Evolutionary conservation across 2,113 vertebrate genomes (phyloP).

Genomic region (Halcyon malimbica): DNA sequence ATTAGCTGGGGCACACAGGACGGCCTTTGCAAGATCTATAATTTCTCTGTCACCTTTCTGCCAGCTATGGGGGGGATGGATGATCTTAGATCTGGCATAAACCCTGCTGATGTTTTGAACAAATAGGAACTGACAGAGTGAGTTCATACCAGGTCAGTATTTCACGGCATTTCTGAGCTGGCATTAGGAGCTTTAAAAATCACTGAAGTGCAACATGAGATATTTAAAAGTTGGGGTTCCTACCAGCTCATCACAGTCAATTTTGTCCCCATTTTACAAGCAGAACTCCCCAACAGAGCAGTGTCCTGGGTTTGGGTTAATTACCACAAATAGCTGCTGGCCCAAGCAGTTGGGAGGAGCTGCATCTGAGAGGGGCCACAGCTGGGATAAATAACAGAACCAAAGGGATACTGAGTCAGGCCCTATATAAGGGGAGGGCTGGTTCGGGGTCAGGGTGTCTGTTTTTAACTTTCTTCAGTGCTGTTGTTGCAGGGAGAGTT

Average conservation of each 20-base stretch:
- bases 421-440: too few species aligned
- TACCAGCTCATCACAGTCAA: not conserved
- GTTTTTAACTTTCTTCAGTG: too few species aligned
- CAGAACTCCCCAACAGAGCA: not conserved
- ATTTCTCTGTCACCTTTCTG: not conserved
- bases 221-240: not conserved
- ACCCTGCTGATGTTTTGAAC: not conserved
- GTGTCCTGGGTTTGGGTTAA: too few species aligned
- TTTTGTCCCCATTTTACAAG: not conserved
- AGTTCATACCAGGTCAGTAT: not conserved
- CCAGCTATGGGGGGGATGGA: not conserved
- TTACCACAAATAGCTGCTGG: too few species aligned
- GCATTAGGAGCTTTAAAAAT: not conserved
- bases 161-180: not conserved
- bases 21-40: not conserved
- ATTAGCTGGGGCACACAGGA: not conserved
- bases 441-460: too few species aligned
- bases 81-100: not conserved
- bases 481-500: too few species aligned
- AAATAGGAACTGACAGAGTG: constrained; percentile 2
- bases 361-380: too few species aligned
- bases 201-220: not conserved
- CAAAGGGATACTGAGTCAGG: too few species aligned
- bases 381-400: too few species aligned
- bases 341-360: too few species aligned